Percentiles rank a stretch among this genome's conserved stretches.
These are phyloP conservation scores for Myotis planiceps DNA, from an alignment of 2,797 vertebrate species.

Conservation along the genomic window DNA sequence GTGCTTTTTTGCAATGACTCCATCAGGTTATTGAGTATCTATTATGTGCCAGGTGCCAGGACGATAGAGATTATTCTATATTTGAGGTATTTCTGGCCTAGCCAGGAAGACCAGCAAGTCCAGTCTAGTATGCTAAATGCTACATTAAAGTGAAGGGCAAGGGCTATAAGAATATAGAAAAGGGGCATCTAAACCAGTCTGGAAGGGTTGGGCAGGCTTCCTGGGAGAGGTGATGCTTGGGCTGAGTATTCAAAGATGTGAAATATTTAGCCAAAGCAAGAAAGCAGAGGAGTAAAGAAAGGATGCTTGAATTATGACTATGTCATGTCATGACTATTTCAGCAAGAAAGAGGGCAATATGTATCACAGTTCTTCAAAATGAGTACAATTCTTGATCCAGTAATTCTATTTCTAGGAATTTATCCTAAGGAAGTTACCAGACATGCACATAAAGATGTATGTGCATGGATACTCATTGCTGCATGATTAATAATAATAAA, in stretches of 20 bases:
- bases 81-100: not conserved
- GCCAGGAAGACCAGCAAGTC: not conserved
- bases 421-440: conserved; percentile 64
- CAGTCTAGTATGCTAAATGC: not conserved
- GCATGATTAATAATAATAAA: conserved; percentile 62
- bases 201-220: not conserved
- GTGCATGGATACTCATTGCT: conserved; percentile 30
- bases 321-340: not conserved
- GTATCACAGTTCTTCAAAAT: not conserved
- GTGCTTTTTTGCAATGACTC: not conserved
- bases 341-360: not conserved
- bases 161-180: not conserved
- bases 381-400: not conserved
- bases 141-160: not conserved
- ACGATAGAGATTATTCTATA: not conserved
- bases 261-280: not conserved
- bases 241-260: not conserved
- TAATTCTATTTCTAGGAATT: conserved; percentile 58
- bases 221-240: not conserved
- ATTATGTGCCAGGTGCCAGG: not conserved
- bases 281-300: not conserved
- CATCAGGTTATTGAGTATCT: not conserved
- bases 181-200: not conserved
- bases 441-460: conserved; percentile 64
- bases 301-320: not conserved